Base-by-base conservation (phyloP, 2,113 vertebrate genomes). In the Triplophysa siluroides region DNA sequence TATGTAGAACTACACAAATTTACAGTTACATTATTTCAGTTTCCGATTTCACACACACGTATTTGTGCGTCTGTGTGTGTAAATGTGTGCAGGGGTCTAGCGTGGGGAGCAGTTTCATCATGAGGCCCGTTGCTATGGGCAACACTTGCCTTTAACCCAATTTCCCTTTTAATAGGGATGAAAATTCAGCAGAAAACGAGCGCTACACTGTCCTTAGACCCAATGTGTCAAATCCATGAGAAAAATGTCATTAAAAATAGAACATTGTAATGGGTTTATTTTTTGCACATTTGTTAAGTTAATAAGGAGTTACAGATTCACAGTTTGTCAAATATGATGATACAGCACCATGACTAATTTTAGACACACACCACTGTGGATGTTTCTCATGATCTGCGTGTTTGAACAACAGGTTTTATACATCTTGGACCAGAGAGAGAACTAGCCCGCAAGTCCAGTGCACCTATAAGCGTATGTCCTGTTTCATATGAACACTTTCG, bases 41-140 rank as follows among this genome's bases (percentile, higher is more conserved):
- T 45, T 45, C 43, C 12, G 43, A 2, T 45, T 45, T 12, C 43
- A 45, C 43, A 45, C 41, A 43, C 9, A 12, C 2, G 68, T 72
- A 74, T 79, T 77, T 78, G 74, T 81, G 60, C 74, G 65, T 71
- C 68, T 78, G 52, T 78, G 64, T 78, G 64, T 78, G 62, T 78
- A 43, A 50, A 58, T 61, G 80, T 88, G 87, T 87, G 81, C 65
- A 70, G 68, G 78, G 72, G 77, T 82, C 75, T 83, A 71, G 78
- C 21, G 77, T 80, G 72, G 77, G 81, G 82, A 88, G 84, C 78
- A 16, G 83, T 89, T 88, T 89, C 80, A 90, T 86, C 88, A 89
- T 88, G 86, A 91, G 83, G 87, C 76, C 88, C 29, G 92, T 93
- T 93, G 92, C 92, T 90, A 93, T 83, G 90, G 91, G 91, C 86